These are phyloP conservation scores for Thunnus thynnus DNA, from an alignment of 2,113 vertebrate genomes.

Conservation along the genomic window DNA sequence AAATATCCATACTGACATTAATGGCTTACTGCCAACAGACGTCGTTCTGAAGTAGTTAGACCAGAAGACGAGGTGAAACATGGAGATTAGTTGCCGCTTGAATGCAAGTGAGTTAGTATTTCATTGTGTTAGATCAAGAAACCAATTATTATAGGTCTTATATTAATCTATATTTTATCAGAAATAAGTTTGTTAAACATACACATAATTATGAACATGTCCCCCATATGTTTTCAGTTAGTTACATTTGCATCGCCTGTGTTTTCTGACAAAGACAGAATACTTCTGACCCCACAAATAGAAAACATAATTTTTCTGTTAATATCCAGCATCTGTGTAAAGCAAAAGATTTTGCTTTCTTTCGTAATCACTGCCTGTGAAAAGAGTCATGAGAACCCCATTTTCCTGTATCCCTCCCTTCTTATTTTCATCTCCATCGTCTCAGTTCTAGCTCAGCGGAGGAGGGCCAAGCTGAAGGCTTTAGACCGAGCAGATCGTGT, in stretches of 20 bases:
- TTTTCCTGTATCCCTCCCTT: neutral
- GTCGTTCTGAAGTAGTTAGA: slow-evolving; percentile 27
- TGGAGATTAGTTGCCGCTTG: slow-evolving; percentile 36
- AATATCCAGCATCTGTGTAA: slow-evolving; percentile 61
- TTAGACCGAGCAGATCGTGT: neutral
- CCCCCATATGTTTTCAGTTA: slow-evolving; percentile 22
- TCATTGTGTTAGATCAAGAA: slow-evolving; percentile 54
- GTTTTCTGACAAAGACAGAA: slow-evolving; percentile 50
- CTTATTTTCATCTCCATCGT: slow-evolving; percentile 15
- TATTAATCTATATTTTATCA: slow-evolving; percentile 72
- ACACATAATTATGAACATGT: slow-evolving; percentile 53
- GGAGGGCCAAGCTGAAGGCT: slow-evolving; percentile 9
- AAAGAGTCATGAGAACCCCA: slow-evolving; percentile 10
- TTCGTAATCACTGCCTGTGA: slow-evolving; percentile 21
- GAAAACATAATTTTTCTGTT: slow-evolving; percentile 51
- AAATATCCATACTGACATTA: slow-evolving; percentile 44
- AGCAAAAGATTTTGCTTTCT: slow-evolving; percentile 38
- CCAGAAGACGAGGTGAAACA: slow-evolving; percentile 22
- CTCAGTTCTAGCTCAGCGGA: slow-evolving; percentile 35
- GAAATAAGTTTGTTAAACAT: slow-evolving; percentile 60
- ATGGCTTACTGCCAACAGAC: slow-evolving; percentile 40
- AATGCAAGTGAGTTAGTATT: slow-evolving; percentile 50
- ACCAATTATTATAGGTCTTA: slow-evolving; percentile 63
- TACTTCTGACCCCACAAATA: slow-evolving; percentile 33
- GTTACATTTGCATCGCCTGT: slow-evolving; percentile 50